phyloP scores from a whole-genome alignment of 2,888 invertebrate species.

The Cephonodes hylas region DNA sequence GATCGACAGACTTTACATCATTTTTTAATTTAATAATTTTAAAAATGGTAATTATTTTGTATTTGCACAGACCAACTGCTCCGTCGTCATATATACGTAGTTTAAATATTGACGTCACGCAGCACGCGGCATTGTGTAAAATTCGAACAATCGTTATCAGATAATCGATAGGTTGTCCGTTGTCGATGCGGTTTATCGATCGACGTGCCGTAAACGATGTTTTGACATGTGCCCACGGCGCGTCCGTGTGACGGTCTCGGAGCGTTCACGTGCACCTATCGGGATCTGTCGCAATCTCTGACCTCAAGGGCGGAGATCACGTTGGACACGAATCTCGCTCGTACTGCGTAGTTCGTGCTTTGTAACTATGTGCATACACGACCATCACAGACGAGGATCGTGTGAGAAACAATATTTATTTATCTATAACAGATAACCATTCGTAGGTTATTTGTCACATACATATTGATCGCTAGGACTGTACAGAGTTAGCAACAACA shows the following conservation, averaged over 20 bases:
- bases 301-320: constrained; percentile 48
- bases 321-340: constrained; percentile 27
- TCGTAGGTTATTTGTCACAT: background rate
- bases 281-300: constrained; percentile 42
- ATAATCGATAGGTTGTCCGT: constrained; percentile 20
- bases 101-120: constrained; percentile 16
- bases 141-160: constrained; percentile 19
- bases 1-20: background rate
- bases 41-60: background rate
- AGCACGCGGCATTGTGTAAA: constrained; percentile 10
- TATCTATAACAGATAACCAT: background rate
- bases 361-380: background rate
- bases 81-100: constrained; percentile 27
- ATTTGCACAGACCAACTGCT: background rate
- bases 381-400: background rate
- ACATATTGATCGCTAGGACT: background rate
- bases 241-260: constrained; percentile 38
- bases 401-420: background rate
- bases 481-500: background rate
- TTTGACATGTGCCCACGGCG: constrained; percentile 44
- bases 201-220: constrained; percentile 38
- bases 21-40: background rate
- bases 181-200: constrained; percentile 26
- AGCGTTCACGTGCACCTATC: constrained; percentile 46
- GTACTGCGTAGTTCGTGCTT: background rate